phyloP scores from a whole-genome alignment of 2,888 invertebrate species.

The Apeira syringaria region DNA sequence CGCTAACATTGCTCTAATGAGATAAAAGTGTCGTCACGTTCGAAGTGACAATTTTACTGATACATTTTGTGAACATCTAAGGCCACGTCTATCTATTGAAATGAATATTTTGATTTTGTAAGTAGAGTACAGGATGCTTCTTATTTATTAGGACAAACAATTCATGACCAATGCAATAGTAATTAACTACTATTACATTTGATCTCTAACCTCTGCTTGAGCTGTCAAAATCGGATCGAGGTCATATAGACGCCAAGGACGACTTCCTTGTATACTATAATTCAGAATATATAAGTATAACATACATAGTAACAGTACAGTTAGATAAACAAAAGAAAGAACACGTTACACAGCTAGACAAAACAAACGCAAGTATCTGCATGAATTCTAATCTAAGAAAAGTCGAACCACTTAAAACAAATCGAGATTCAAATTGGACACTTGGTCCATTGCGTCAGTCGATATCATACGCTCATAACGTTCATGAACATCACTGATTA shows the following conservation, averaged over 20 bases:
- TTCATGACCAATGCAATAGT: too few relatives aligned
- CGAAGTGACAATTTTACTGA: slow-evolving; percentile 29
- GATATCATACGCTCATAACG: slow-evolving; percentile 48
- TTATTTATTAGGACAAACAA: too few relatives aligned
- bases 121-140: too few relatives aligned
- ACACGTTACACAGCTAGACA: neutral
- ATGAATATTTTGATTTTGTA: neutral
- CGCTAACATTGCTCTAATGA: slow-evolving; percentile 28
- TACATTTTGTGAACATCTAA: slow-evolving; percentile 16
- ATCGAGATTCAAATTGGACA: slow-evolving; percentile 77
- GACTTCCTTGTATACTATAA: too few relatives aligned
- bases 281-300: too few relatives aligned
- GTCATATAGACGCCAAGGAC: too few relatives aligned
- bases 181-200: too few relatives aligned
- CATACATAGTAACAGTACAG: too few relatives aligned
- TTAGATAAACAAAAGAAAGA: neutral
- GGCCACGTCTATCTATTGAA: slow-evolving; percentile 5
- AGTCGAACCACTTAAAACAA: slow-evolving; percentile 74
- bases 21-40: slow-evolving; percentile 30
- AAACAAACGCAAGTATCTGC: slow-evolving; percentile 32
- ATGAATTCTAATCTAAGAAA: slow-evolving; percentile 70
- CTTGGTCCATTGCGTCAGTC: slow-evolving; percentile 74
- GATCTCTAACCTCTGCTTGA: too few relatives aligned
- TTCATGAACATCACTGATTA: slow-evolving; percentile 65
- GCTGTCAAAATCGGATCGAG: too few relatives aligned